A percentile compares a stretch with the other conserved stretches of the same genome.
Conservation (phyloP, 2,797 vertebrate species). For the Manis crassicaudata region DNA sequence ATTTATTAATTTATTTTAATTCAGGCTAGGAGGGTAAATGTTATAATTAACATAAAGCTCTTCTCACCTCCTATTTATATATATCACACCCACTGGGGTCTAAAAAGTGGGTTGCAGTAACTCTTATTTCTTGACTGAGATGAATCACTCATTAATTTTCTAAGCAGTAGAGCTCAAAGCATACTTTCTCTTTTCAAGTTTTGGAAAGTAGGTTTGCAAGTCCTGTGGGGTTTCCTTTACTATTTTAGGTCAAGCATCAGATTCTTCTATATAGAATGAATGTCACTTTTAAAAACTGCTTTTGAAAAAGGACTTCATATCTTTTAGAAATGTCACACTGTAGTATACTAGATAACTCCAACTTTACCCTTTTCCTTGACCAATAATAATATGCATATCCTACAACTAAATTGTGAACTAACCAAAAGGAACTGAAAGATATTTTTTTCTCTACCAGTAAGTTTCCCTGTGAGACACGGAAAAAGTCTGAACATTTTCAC, state of each 20-base stretch:
- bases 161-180: background rate
- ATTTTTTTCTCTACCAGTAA: background rate
- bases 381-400: background rate
- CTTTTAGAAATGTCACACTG: constrained; percentile 13
- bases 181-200: constrained; percentile 33
- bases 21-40: background rate
- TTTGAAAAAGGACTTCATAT: background rate
- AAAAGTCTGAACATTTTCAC: background rate
- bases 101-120: constrained; percentile 12
- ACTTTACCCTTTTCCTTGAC: background rate
- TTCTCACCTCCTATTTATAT: background rate
- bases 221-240: background rate
- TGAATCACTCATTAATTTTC: constrained; percentile 57
- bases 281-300: background rate
- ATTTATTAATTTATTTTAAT: constrained; percentile 38
- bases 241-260: background rate
- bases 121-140: background rate
- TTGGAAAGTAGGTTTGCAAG: background rate
- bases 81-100: background rate
- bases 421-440: background rate
- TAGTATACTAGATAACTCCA: background rate
- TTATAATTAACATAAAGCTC: background rate
- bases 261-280: constrained; percentile 40
- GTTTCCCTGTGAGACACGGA: background rate
- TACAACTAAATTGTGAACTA: background rate